phyloP scores from a whole-genome alignment of 2,888 invertebrate genomes.

The Elaeidobius kamerunicus region DNA sequence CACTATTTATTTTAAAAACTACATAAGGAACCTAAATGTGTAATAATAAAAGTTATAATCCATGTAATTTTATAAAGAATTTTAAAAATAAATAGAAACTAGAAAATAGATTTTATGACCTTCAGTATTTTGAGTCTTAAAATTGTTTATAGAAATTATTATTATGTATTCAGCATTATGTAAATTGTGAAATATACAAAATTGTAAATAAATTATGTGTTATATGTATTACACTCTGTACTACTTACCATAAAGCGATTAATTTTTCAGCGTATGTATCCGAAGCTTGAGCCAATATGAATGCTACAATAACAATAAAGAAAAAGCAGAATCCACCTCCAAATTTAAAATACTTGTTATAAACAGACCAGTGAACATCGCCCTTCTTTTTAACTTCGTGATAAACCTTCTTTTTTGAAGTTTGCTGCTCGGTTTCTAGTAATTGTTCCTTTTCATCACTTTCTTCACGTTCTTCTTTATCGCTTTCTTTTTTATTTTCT shows the following conservation, averaged over 20 bases:
- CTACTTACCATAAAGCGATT: conserved; percentile 37
- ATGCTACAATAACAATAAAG: conserved; percentile 28
- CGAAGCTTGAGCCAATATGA: conserved; percentile 33
- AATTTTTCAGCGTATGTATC: conserved; percentile 38
- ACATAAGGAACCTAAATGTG: too few relatives aligned
- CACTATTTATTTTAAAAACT: too few relatives aligned
- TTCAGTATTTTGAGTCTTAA: too few relatives aligned
- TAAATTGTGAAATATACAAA: too few relatives aligned
- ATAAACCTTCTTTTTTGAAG: conserved; percentile 36
- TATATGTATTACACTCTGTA: too few relatives aligned
- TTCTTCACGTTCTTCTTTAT: background rate
- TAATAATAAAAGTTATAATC: too few relatives aligned
- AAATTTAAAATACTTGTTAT: conserved; percentile 38
- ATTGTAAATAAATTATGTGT: too few relatives aligned
- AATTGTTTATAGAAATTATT: too few relatives aligned
- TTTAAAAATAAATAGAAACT: too few relatives aligned
- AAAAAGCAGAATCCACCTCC: conserved; percentile 37
- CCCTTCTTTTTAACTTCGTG: conserved; percentile 39
- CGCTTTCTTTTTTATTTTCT: conserved; percentile 27
- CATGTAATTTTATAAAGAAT: too few relatives aligned
- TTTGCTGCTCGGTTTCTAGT: conserved; percentile 29
- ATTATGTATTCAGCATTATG: too few relatives aligned
- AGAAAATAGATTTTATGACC: too few relatives aligned
- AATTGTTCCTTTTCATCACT: conserved; percentile 15
- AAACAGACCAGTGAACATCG: conserved; percentile 36